Base-by-base conservation (phyloP, 2,113 vertebrate species). In the Megaptera novaeangliae region DNA sequence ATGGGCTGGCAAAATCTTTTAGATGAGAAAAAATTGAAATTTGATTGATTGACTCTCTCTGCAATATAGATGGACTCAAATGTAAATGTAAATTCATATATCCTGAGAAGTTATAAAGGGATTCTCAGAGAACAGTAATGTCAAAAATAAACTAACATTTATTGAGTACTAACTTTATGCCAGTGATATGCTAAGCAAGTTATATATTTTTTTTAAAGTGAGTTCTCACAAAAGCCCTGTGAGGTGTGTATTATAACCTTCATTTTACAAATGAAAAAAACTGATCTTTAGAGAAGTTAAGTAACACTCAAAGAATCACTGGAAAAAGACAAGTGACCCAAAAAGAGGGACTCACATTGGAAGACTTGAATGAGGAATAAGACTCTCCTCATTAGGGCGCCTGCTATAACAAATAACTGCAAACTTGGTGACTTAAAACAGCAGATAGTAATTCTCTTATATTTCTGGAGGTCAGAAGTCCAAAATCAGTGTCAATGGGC, bases 21-120 rank as follows among this genome's bases (percentile, higher is more conserved):
- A 85, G 96, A 96, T 91, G 80, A 97, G 85, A 36, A 88, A 94
- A 97, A 95, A 93, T 88, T 97, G 96, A 97, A 84, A 91, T 97
- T 96, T 97, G 97, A 97, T 95, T 87, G 91, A 97, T 96, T 18
- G 71, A 75, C 94, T 94, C 80, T 96, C 83, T 95, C 69, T 88
- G 59, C 77, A 85, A 63, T 91, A 87, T 85, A 93, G 59, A 95
- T 97, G 36, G 74, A 92, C 72, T 92, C 88, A 92, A 92, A 96
- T 69, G 46, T 81, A 97, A 90, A 94, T 95, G 93, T 87, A 97
- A 97, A 97, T 97, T 95, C 63, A 52, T 84, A 88, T 75, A 39
- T 95, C 46, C 81, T 49, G 21, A 71, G 84, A 97, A 85, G 81
- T 91, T 95, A 85, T 88, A 92, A 92, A 96, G 66, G 36, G 52